A percentile compares a stretch with the other conserved stretches of the same genome.
Conservation (phyloP, 2,797 vertebrate species). For the Cichlasoma orientale region DNA sequence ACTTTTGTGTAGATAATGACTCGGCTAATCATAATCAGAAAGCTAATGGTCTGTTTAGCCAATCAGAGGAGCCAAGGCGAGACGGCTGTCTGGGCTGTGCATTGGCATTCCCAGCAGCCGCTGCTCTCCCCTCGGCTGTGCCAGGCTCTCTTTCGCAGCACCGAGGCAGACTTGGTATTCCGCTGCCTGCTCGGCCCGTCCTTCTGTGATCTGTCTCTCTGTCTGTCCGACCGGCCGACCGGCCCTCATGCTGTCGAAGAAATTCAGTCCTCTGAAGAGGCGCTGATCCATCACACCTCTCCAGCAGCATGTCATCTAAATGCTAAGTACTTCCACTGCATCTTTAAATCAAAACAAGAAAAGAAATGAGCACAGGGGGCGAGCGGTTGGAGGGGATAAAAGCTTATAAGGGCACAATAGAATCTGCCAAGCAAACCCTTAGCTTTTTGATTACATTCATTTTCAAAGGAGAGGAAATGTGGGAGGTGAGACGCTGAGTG, state of each 20-base stretch:
- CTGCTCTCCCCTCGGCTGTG: constrained; percentile 49
- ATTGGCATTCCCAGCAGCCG: constrained; percentile 77
- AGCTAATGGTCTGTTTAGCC: constrained; percentile 80
- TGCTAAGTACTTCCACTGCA: constrained; percentile 84
- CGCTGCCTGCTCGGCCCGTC: constrained; percentile 38
- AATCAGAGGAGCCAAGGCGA: constrained; percentile 69
- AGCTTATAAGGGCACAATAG: constrained; percentile 74
- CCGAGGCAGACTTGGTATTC: constrained; percentile 71
- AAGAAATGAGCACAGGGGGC: constrained; percentile 60
- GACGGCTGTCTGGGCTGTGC: constrained; percentile 57
- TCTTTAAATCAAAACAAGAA: constrained; percentile 84
- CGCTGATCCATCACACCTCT: constrained; percentile 80
- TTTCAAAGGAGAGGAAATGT: constrained; percentile 49
- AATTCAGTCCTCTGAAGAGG: constrained; percentile 73
- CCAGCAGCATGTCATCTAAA: constrained; percentile 86
- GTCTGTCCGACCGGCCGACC: constrained; percentile 41
- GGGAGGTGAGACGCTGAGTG: constrained; percentile 26
- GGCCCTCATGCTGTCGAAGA: constrained; percentile 51
- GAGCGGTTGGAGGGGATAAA: constrained; percentile 54
- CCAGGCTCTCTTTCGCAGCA: constrained; percentile 57
- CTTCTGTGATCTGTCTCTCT: constrained; percentile 50
- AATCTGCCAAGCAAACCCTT: constrained; percentile 67
- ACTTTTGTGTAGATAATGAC: constrained; percentile 79
- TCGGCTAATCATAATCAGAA: constrained; percentile 79
- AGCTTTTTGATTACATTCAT: constrained; percentile 77